Base-by-base conservation (phyloP, 2,797 vertebrate species). In the Anguilla pacifica region DNA sequence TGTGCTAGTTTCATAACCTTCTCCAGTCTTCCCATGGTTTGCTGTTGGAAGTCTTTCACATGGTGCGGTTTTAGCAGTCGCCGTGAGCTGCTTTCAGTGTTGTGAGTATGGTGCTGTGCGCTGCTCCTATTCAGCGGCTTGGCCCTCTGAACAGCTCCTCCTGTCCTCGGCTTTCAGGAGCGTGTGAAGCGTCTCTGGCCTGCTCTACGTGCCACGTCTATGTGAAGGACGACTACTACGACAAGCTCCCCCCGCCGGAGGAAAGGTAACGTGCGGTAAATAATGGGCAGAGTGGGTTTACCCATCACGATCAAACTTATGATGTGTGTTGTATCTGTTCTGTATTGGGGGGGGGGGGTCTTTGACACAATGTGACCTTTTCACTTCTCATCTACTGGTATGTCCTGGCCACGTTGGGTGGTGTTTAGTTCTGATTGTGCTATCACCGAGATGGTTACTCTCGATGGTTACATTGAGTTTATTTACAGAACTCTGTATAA, bases 151-250 rank as follows among this genome's bases (percentile, higher is more conserved):
- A 28, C 13, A 2, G 35, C 74, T 43, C 13, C 35, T 22, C 35
- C 74, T 43, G 74, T 22, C 5, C 9, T 74, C 9, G 74, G 39
- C 22, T 91, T 91, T 70, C 77, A 98, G 98, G 98, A 25, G 97
- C 97, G 70, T 98, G 98, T 25, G 98, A 98, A 91, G 97, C 98
- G 0, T 98, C 98, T 0, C 91, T 99, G 57, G 98, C 98, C 2
- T 99, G 98, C 81, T 98, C 97, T 0, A 98, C 98, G 0, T 98
- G 98, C 88, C 98, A 98, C 0, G 97, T 99, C n/a, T 99, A 98
- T 0, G 97, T 99, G 86, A 97, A 93, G 15, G 67, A 87, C 0
- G 91, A 92, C 0, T 94, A 96, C 93, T 91, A 94, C 46, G 93
- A 96, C 83, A 96, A 96, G 87, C 96, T 99, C 22, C 97, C 96